Evolutionary conservation across 2,113 vertebrate genomes (phyloP), one percentile per base, ranked within the genome.

Genomic region (Pao palembangensis): DNA sequence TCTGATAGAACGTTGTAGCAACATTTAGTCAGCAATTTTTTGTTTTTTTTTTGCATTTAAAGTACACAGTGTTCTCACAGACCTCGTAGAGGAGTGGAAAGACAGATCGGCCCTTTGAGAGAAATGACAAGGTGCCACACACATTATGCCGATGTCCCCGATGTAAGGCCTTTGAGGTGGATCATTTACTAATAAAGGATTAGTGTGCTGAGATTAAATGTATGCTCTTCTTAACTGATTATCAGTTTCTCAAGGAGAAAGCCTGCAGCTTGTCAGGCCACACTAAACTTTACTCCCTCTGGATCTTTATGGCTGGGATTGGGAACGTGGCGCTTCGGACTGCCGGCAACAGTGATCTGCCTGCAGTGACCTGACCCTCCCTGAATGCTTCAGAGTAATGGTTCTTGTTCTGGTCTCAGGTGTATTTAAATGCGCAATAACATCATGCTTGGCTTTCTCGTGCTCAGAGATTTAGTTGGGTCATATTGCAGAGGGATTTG

Each of bases 11-110:
- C 41, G 8, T 34, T 14, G 8, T 43, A 23, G 12, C 18, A n/a
- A 43, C 51, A 57, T 34, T 64, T 41, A 18, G 18, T 63, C 55
- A 18, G 57, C 61, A 57, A 14, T 20, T 72, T 41, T 53, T 51
- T 47, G 15, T 2, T 2, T 2, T 2, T 23, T n/a, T 67, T 52
- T 59, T 55, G 7, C 17, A 11, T 60, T 47, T 51, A 71, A 67
- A 62, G 73, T 67, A 72, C 75, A 64, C 34, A 2, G 13, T 72
- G 77, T 86, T 61, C 73, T n/a, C 21, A 31, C 68, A 16, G 61
- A 20, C 25, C 49, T 59, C 48, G 61, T 19, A 51, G 15, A 64
- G 55, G 34, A 75, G 44, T 55, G 75, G 71, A 50, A 6, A 10
- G 55, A 80, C 69, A 65, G 65, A 44, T 53, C 41, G 41, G 55